Evolutionary conservation across 2,888 invertebrate species (phyloP), one percentile per base, ranked within the genome.

Genomic region (Cerastis rubricosa): DNA sequence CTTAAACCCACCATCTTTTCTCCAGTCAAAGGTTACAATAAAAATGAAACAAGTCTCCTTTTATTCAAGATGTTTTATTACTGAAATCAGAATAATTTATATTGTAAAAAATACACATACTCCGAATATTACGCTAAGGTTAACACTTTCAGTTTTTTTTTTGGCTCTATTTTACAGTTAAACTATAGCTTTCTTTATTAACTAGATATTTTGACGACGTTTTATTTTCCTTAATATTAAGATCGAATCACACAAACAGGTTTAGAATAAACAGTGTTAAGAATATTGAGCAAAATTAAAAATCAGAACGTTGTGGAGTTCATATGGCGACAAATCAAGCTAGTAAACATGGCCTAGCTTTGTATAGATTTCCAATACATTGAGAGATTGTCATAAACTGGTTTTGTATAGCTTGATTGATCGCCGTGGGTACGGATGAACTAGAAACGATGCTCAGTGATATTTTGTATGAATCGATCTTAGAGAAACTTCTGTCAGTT

Each of bases 101-200:
- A 96, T 95, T 95, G 97, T 97, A 97, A 96, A 97, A 97, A 97
- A 97, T 97, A 97, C 97, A 95, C 95, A 92, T 93, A 95, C 93
- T 95, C 92, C 94, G 91, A 89, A 92, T 86, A 85, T 89, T 87
- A 95, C 90, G 83, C 94, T 96, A 96, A 92, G 93, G 93, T 95
- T 94, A 95, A 95, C 94, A 95, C 92, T 93, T 78, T 92, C 90
- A 93, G 93, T 91, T 91, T 92, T 92, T 92, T 92, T 35, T 93
- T 93, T 93, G 93, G 92, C 93, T 93, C 92, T 94, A 95, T 94
- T 91, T 94, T 93, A 95, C 93, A 94, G 83, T 92, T 90, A 81
- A 79, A 82, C 88, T 90, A 90, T 89, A 89, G 86, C 84, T 89
- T 90, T 89, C 71, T 84, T 87, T 84, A 84, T 54, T 45, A 88